A percentile compares a stretch with the other conserved stretches of the same genome.
Evolutionary conservation across 2,113 vertebrate species (phyloP).

Genomic region (Heterotilapia buettikoferi): DNA sequence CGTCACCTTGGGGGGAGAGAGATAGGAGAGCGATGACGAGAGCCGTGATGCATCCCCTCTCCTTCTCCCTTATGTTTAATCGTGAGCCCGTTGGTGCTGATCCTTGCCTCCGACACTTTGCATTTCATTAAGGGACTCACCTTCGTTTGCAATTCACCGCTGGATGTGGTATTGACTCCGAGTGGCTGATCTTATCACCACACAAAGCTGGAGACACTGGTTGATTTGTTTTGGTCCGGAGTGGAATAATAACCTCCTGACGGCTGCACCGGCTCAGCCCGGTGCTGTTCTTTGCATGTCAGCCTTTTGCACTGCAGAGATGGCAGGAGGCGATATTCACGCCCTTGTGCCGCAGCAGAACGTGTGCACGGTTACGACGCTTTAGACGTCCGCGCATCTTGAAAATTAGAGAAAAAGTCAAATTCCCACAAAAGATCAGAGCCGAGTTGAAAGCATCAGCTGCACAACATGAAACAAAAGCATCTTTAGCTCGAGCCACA

Average conservation of each 20-base stretch:
- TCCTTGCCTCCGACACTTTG: constrained; percentile 6
- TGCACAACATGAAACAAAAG: not conserved
- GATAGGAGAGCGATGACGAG: constrained; percentile 17
- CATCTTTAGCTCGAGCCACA: not conserved
- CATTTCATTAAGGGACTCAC: constrained; percentile 44
- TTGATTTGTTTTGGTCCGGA: constrained; percentile 27
- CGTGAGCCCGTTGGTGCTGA: constrained; percentile 56
- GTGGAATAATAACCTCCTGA: constrained; percentile 10
- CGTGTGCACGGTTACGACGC: not conserved
- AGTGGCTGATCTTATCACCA: constrained; percentile 24
- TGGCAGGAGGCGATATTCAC: not conserved
- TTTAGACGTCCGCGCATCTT: not conserved
- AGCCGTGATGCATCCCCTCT: constrained; percentile 29
- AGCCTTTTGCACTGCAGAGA: not conserved
- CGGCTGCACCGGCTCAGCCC: not conserved
- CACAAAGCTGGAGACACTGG: not conserved
- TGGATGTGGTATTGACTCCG: not conserved
- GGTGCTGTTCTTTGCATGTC: not conserved
- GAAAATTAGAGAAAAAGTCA: not conserved
- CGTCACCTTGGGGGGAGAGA: constrained; percentile 56
- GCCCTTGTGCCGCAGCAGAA: not conserved
- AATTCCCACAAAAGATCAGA: not conserved
- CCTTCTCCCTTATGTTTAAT: constrained; percentile 57
- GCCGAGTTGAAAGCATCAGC: not conserved
- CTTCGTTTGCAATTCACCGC: not conserved